These are phyloP conservation scores for Leptopilina myrica DNA, from an alignment of 2,888 invertebrate genomes.

Conservation along the genomic window DNA sequence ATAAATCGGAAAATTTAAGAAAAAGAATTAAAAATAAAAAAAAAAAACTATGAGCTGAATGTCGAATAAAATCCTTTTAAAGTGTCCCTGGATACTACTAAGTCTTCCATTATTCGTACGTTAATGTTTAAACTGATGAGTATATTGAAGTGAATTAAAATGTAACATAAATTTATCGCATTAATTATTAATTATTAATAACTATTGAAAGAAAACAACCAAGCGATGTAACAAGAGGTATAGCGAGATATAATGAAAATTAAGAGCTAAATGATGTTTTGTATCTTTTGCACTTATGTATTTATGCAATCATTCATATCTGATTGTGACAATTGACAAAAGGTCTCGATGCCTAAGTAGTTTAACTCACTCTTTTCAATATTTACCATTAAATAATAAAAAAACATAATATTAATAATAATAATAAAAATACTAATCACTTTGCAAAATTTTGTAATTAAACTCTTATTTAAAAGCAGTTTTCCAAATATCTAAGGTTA, in stretches of 20 bases:
- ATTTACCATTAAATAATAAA: background rate
- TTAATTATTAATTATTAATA: constrained; percentile 61
- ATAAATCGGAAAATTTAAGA: constrained; percentile 53
- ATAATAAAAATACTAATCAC: background rate
- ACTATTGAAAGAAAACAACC: constrained; percentile 55
- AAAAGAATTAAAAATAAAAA: constrained; percentile 47
- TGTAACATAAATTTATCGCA: constrained; percentile 63
- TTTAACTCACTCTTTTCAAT: constrained; percentile 51
- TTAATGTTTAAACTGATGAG: constrained; percentile 69
- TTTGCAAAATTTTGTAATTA: constrained; percentile 18
- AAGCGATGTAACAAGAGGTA: constrained; percentile 47
- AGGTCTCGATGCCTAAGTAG: constrained; percentile 56
- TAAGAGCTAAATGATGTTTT: constrained; percentile 55
- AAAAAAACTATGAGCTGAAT: constrained; percentile 49
- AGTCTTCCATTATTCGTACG: constrained; percentile 74
- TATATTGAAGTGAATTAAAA: constrained; percentile 61
- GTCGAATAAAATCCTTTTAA: constrained; percentile 59
- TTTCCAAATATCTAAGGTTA: constrained; percentile 55
- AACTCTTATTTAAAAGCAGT: constrained; percentile 48
- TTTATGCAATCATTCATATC: constrained; percentile 55
- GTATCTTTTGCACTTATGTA: constrained; percentile 59
- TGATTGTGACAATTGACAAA: constrained; percentile 52
- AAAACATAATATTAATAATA: too few relatives aligned
- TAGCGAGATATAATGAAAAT: constrained; percentile 43
- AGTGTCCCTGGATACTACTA: constrained; percentile 66